These are phyloP conservation scores for Hermodice carunculata DNA, from an alignment of 2,888 invertebrate species.

Conservation along the genomic window DNA sequence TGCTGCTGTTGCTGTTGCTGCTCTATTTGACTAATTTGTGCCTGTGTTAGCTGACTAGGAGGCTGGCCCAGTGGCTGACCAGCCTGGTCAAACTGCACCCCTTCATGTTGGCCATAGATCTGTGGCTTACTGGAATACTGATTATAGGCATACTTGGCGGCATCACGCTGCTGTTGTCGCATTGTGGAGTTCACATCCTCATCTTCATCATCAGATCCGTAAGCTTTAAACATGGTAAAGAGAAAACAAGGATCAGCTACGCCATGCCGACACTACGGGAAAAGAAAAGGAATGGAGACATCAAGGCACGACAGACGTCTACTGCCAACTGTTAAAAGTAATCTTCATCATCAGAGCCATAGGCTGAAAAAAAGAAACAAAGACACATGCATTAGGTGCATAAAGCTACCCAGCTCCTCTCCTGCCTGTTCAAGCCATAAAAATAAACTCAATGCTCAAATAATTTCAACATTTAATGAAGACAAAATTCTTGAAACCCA, in stretches of 20 bases:
- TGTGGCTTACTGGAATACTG: conserved; percentile 42
- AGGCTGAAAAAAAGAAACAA: too few relatives aligned
- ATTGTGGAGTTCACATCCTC: conserved; percentile 26
- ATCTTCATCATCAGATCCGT: conserved; percentile 40
- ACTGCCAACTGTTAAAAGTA: too few relatives aligned
- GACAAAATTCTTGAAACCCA: too few relatives aligned
- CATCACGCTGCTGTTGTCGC: conserved; percentile 25
- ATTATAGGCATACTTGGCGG: conserved; percentile 33
- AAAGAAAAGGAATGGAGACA: too few relatives aligned
- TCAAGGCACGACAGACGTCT: too few relatives aligned
- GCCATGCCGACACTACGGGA: too few relatives aligned
- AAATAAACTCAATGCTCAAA: too few relatives aligned
- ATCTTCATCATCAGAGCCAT: too few relatives aligned
- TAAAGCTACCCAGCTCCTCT: too few relatives aligned
- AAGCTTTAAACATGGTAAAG: conserved; percentile 6
- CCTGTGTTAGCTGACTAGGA: background rate
- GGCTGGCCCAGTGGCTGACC: background rate
- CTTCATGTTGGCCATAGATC: conserved; percentile 24
- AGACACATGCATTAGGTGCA: too few relatives aligned
- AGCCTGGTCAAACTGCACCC: conserved; percentile 3
- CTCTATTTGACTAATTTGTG: background rate
- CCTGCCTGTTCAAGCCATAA: too few relatives aligned
- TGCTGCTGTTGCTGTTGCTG: conserved; percentile 8
- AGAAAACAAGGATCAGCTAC: background rate
- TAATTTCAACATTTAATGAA: too few relatives aligned